These are phyloP conservation scores for Hassar affinis DNA, from an alignment of 2,113 vertebrate species.

Conservation along the genomic window DNA sequence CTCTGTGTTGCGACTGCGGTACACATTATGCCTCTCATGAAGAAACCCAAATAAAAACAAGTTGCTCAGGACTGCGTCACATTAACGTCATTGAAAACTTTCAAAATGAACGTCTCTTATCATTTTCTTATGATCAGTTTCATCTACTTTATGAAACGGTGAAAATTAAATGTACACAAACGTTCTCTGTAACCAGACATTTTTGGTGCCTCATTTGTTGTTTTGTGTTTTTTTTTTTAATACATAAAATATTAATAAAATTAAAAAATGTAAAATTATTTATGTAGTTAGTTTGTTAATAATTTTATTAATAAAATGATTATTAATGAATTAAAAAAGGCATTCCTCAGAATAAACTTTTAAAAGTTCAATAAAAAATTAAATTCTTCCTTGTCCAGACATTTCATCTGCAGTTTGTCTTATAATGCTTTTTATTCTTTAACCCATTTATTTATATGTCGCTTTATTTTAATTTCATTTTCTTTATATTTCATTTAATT, in stretches of 20 bases:
- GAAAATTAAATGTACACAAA: not conserved
- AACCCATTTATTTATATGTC: not conserved
- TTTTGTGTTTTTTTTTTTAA: no score
- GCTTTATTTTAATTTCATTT: no score
- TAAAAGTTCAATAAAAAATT: not conserved
- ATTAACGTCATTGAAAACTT: not conserved
- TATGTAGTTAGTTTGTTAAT: no score
- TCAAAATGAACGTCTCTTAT: not conserved
- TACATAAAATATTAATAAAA: no score
- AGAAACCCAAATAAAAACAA: not conserved
- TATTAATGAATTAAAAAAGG: no score
- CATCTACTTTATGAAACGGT: not conserved
- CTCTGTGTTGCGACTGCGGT: not conserved
- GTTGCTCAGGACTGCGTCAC: not conserved
- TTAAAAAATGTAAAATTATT: no score
- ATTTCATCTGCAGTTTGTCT: not conserved
- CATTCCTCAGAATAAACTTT: not conserved
- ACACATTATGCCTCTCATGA: not conserved
- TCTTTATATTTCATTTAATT: not conserved
- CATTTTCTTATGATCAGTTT: not conserved
- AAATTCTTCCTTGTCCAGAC: not conserved
- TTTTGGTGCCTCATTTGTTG: not conserved
- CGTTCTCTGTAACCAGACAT: not conserved
- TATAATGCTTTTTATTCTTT: not conserved
- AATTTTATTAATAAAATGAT: no score